Evolutionary conservation across 2,888 invertebrate species (phyloP).

Genomic region (Zygothrica quintamaculata): DNA sequence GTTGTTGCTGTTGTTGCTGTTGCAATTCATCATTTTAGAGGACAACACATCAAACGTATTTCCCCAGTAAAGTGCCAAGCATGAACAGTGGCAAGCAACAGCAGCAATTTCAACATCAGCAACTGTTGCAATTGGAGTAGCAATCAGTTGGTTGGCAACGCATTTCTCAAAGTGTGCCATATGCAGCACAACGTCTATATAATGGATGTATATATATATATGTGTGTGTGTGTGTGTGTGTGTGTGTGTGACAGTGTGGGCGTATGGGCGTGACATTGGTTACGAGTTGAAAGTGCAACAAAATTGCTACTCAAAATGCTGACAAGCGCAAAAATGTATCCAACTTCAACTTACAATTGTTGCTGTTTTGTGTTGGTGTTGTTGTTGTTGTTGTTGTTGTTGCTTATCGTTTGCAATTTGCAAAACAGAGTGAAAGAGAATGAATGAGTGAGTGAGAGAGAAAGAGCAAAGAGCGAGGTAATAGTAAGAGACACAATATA

Average conservation of each 20-base stretch:
- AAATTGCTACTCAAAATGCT: conserved; percentile 64
- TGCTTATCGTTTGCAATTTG: too few relatives aligned
- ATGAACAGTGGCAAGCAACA: conserved; percentile 34
- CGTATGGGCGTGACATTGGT: conserved; percentile 9
- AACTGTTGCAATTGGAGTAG: conserved; percentile 44
- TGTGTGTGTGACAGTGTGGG: conserved; percentile 9
- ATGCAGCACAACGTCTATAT: conserved; percentile 41
- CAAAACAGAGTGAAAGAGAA: too few relatives aligned
- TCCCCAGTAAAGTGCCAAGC: too few relatives aligned
- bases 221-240: conserved; percentile 17
- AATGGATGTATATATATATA: conserved; percentile 19
- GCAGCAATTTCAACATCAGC: conserved; percentile 21
- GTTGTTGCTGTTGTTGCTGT: conserved; percentile 24
- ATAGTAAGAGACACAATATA: too few relatives aligned
- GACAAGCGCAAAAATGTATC: conserved; percentile 55
- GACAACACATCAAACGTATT: conserved; percentile 35
- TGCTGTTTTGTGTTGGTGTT: not conserved
- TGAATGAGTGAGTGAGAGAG: too few relatives aligned
- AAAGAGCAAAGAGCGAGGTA: too few relatives aligned
- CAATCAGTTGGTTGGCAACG: conserved; percentile 50
- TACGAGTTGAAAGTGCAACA: conserved; percentile 14
- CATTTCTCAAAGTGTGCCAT: conserved; percentile 56
- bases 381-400: not conserved
- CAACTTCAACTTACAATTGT: too few relatives aligned
- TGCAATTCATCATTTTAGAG: conserved; percentile 34